Conservation (phyloP, 2,888 invertebrate species). For the Cerastis leucographa region DNA sequence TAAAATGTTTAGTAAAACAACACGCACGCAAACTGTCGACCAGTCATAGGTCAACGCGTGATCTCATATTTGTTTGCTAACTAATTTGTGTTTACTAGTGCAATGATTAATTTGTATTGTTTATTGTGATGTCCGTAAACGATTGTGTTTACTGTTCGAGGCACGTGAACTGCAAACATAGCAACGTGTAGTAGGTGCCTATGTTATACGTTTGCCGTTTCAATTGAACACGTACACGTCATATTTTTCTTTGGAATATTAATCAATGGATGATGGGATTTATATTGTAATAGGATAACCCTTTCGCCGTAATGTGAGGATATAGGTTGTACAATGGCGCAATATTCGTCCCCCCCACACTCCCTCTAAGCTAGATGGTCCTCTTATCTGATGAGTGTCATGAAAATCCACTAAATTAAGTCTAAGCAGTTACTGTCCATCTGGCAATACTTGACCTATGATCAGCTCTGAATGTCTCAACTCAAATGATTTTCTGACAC, state of each 20-base stretch:
- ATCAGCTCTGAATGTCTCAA: not conserved
- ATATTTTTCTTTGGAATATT: constrained; percentile 45
- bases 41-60: constrained; percentile 51
- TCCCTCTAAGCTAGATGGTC: not conserved
- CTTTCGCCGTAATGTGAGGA: not conserved
- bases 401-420: not conserved
- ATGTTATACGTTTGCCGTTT: constrained; percentile 42
- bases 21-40: constrained; percentile 10
- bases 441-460: not conserved
- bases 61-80: constrained; percentile 65
- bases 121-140: constrained; percentile 61
- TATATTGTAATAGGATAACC: constrained; percentile 2
- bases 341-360: not conserved
- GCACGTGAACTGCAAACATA: constrained; percentile 58
- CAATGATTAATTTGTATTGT: constrained; percentile 64
- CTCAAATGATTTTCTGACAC: not conserved
- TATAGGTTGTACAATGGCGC: not conserved
- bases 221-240: constrained; percentile 44
- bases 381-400: not conserved
- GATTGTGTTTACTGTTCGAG: constrained; percentile 50
- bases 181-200: constrained; percentile 25
- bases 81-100: constrained; percentile 62
- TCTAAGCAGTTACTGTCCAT: not conserved
- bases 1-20: constrained; percentile 14
- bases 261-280: constrained; percentile 18